These are phyloP conservation scores for Platorchestia sp. DNA, from an alignment of 1,140 invertebrate genomes.

Conservation along the genomic window DNA sequence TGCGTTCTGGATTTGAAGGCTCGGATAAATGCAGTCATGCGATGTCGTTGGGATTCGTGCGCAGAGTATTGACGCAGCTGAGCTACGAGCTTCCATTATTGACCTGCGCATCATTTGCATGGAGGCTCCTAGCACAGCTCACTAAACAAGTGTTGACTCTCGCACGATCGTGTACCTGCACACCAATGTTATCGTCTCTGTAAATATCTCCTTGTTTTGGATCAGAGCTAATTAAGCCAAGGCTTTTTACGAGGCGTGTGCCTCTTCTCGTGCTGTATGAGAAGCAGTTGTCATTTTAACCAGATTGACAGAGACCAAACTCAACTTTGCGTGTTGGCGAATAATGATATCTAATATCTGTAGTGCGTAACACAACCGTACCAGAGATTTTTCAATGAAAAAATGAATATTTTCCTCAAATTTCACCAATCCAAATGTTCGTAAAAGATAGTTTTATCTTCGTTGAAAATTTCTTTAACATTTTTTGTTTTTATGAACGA, in stretches of 20 bases:
- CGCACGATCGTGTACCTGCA: background rate
- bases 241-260: background rate
- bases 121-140: background rate
- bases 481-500: too few species aligned
- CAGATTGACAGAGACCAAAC: background rate
- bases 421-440: too few species aligned
- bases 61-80: too few species aligned
- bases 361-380: background rate
- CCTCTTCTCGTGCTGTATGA: background rate
- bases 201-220: background rate
- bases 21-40: too few species aligned
- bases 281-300: background rate
- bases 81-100: background rate
- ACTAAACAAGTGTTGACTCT: constrained; percentile 1
- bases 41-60: too few species aligned
- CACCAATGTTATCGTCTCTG: background rate
- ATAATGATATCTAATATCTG: too few species aligned
- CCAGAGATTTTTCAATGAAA: background rate
- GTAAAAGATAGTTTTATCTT: too few species aligned
- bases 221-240: background rate
- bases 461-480: too few species aligned
- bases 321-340: background rate
- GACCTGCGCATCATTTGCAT: constrained; percentile 2
- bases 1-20: too few species aligned
- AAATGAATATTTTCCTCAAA: background rate